Conservation (phyloP, 1,140 invertebrate genomes). For the Neuroterus valhalla region DNA sequence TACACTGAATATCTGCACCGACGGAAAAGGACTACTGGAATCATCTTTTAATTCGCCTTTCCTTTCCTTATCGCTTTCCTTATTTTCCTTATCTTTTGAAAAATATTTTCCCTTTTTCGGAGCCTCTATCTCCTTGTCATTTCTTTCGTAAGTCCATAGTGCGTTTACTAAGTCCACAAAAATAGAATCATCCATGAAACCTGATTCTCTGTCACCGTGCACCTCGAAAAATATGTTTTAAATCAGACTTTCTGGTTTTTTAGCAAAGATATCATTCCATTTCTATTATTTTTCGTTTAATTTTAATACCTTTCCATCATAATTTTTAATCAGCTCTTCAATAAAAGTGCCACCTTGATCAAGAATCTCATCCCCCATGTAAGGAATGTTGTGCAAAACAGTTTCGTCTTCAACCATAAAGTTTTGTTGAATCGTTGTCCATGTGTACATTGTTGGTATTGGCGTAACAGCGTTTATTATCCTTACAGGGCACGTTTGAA, state of each 20-base stretch:
- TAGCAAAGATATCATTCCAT: too few species aligned
- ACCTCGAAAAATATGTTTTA: constrained; percentile 54
- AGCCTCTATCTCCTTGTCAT: constrained; percentile 76
- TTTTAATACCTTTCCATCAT: constrained; percentile 92
- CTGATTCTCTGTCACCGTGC: constrained; percentile 91
- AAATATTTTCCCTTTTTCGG: constrained; percentile 63
- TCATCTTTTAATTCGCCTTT: constrained; percentile 56
- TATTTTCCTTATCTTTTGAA: constrained; percentile 61
- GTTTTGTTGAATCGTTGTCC: constrained; percentile 98
- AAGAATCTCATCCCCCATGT: constrained; percentile 97
- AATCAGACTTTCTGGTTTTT: neutral
- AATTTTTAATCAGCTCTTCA: constrained; percentile 98
- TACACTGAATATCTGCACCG: constrained; percentile 72
- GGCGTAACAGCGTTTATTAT: constrained; percentile 92
- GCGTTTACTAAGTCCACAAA: constrained; percentile 96
- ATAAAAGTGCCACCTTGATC: constrained; percentile 98
- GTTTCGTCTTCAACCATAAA: constrained; percentile 99
- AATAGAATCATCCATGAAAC: constrained; percentile 94
- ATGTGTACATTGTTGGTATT: constrained; percentile 97
- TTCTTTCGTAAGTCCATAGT: constrained; percentile 85
- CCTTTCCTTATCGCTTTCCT: constrained; percentile 62
- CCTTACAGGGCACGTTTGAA: constrained; percentile 82
- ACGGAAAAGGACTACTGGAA: constrained; percentile 57
- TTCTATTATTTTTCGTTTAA: neutral
- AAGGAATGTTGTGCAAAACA: constrained; percentile 97